phyloP scores from a whole-genome alignment of 2,797 vertebrate genomes.

The Crocodylus rhombifer region DNA sequence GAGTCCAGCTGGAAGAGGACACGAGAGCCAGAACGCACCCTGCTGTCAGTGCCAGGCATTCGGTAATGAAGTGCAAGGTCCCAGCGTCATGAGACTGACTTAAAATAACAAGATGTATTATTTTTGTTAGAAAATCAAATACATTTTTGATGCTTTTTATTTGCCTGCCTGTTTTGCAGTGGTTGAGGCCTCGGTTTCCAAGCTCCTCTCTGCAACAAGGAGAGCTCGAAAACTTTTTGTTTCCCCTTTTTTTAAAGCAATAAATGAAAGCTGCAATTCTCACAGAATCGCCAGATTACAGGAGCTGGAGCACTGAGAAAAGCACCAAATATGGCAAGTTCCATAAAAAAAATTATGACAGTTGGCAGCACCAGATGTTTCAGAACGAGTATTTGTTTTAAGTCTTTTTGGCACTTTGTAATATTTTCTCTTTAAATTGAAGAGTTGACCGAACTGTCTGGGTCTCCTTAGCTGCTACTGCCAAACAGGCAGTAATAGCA shows the following conservation, averaged over 20 bases:
- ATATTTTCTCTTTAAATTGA: not conserved
- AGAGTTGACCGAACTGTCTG: not conserved
- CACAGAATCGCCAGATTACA: not conserved
- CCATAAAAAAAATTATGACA: not conserved
- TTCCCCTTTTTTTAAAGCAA: rapidly evolving
- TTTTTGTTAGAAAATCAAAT: not conserved
- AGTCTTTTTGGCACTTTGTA: not conserved
- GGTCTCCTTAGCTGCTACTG: not conserved
- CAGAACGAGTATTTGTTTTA: too few species aligned
- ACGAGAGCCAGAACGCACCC: not conserved
- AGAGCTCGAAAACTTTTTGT: not conserved
- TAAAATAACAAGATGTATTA: not conserved
- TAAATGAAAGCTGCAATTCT: not conserved
- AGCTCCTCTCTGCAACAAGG: not conserved
- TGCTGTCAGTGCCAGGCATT: rapidly evolving
- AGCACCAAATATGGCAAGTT: not conserved
- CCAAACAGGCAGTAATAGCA: not conserved
- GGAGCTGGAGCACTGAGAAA: not conserved
- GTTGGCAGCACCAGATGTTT: rapidly evolving
- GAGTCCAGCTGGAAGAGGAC: not conserved
- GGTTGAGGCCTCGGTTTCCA: not conserved
- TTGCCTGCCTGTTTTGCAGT: not conserved
- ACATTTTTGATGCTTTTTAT: too few species aligned
- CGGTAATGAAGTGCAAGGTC: not conserved
- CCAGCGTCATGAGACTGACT: not conserved